phyloP scores from a whole-genome alignment of 53 echinoderm and acorn worm species.

The Echinometra lucunter region DNA sequence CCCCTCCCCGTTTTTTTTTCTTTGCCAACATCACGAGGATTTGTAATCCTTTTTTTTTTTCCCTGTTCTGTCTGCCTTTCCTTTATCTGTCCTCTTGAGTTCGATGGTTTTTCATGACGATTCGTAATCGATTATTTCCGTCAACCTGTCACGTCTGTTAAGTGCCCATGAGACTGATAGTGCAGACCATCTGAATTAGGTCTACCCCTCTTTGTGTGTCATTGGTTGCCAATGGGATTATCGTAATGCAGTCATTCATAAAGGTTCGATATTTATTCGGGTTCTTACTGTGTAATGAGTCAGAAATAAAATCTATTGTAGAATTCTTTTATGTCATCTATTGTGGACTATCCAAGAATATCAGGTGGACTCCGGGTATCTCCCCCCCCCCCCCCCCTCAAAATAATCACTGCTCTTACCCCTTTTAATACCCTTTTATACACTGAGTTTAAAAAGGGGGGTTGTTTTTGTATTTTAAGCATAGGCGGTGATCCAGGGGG shows the following conservation, averaged over 20 bases:
- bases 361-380: too few relatives aligned
- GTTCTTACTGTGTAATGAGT: neutral
- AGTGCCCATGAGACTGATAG: slow-evolving; percentile 1
- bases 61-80: slow-evolving; percentile 17
- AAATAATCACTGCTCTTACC: too few relatives aligned
- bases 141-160: slow-evolving; percentile 19
- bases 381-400: too few relatives aligned
- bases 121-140: slow-evolving; percentile 33
- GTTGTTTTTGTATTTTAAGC: too few relatives aligned
- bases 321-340: neutral
- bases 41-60: neutral
- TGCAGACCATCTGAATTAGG: neutral
- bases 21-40: neutral
- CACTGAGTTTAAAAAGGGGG: too few relatives aligned
- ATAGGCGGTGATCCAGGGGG: too few relatives aligned
- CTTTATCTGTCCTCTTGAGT: neutral
- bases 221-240: too few relatives aligned
- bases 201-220: too few relatives aligned
- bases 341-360: neutral
- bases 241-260: too few relatives aligned
- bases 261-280: neutral
- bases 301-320: neutral
- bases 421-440: too few relatives aligned
- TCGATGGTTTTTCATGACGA: neutral
- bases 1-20: too few relatives aligned